phyloP scores from a whole-genome alignment of 2,113 vertebrate genomes.

The Labrus mixtus region DNA sequence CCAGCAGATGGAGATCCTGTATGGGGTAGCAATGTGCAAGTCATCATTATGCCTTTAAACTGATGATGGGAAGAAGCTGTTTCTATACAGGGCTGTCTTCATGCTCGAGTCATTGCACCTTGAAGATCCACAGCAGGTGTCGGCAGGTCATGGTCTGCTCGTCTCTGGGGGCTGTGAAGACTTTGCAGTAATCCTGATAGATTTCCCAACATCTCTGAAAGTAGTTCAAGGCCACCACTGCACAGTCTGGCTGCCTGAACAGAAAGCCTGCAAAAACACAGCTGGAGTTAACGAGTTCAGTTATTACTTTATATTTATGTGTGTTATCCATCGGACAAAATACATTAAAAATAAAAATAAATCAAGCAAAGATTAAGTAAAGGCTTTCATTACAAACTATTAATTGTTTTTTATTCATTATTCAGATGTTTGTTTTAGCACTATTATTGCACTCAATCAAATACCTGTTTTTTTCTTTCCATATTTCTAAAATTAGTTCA shows the following conservation, averaged over 20 bases:
- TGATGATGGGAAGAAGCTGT: background rate
- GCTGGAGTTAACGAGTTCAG: background rate
- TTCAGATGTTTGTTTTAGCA: background rate
- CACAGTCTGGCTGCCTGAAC: constrained; percentile 76
- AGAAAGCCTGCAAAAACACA: constrained; percentile 81
- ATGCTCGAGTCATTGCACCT: constrained; percentile 73
- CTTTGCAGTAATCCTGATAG: constrained; percentile 75
- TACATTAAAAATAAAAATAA: no score
- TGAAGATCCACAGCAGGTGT: constrained; percentile 91
- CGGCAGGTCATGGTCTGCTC: constrained; percentile 86
- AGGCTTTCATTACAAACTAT: no score
- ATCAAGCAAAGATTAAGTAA: no score
- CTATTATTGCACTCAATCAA: background rate
- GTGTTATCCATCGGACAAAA: no score
- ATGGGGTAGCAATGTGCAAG: no score
- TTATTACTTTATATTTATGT: no score
- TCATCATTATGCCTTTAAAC: background rate
- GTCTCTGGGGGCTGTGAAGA: background rate
- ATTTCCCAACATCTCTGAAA: constrained; percentile 86
- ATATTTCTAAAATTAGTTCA: no score
- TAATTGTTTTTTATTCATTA: no score
- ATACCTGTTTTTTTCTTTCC: no score
- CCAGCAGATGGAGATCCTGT: constrained; percentile 89
- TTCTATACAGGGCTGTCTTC: background rate
- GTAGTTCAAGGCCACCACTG: constrained; percentile 75